Conservation (phyloP, 2,888 invertebrate genomes). For the Marasmarcha lunaedactyla region DNA sequence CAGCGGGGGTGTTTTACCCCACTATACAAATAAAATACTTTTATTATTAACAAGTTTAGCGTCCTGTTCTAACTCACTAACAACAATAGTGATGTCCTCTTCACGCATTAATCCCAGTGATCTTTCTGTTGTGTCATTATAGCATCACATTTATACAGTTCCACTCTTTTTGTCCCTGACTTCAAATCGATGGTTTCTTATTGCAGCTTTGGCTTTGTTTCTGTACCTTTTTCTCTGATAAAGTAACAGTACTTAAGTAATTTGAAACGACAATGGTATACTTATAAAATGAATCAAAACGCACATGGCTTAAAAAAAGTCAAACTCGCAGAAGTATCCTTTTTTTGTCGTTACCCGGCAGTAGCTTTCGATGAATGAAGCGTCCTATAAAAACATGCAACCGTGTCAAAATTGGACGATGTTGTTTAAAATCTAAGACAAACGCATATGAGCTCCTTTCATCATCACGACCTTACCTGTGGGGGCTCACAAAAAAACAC, state of each 20-base stretch:
- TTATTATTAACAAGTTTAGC: constrained; percentile 61
- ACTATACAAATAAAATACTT: constrained; percentile 69
- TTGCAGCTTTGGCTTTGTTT: constrained; percentile 48
- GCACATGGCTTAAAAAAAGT: constrained; percentile 12
- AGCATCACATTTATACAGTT: constrained; percentile 63
- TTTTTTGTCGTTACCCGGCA: constrained; percentile 29
- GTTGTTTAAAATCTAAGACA: constrained; percentile 65
- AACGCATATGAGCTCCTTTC: constrained; percentile 60
- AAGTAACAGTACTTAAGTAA: constrained; percentile 33
- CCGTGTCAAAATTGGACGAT: constrained; percentile 60
- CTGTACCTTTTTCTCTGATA: constrained; percentile 36
- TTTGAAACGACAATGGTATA: constrained; percentile 38
- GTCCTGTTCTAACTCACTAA: constrained; percentile 38
- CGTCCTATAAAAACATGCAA: constrained; percentile 53
- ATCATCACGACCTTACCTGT: constrained; percentile 60
- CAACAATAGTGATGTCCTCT: constrained; percentile 33
- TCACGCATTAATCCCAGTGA: constrained; percentile 67
- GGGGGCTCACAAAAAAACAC: constrained; percentile 61
- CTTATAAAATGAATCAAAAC: background rate
- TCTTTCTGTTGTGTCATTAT: constrained; percentile 71
- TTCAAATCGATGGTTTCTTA: constrained; percentile 60
- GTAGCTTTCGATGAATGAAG: constrained; percentile 51
- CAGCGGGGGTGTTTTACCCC: constrained; percentile 70
- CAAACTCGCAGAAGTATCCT: constrained; percentile 37
- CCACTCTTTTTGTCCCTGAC: constrained; percentile 62